Evolutionary conservation across 2,797 vertebrate genomes (phyloP).

Genomic region (Arrhamphus sclerolepis): DNA sequence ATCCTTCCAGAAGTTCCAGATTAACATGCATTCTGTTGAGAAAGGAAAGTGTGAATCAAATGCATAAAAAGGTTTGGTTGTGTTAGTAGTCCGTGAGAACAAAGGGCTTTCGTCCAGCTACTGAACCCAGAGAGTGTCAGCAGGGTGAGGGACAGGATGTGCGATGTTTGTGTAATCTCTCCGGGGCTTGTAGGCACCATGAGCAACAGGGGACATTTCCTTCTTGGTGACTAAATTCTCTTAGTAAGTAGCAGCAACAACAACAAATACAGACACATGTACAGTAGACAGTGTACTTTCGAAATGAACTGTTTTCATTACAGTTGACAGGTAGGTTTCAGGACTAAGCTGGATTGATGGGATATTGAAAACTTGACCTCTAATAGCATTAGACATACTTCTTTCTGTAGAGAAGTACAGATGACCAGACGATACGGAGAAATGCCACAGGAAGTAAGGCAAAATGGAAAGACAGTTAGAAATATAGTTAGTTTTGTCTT

Average conservation of each 20-base stretch:
- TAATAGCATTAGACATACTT: too few relatives aligned
- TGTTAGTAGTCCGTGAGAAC: conserved; percentile 47
- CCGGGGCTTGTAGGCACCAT: conserved; percentile 23
- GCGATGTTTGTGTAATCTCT: conserved; percentile 21
- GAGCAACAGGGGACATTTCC: conserved; percentile 1
- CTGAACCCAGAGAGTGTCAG: conserved; percentile 29
- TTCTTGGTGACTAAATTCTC: conserved; percentile 21
- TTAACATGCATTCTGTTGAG: conserved; percentile 20
- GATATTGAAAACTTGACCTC: too few relatives aligned
- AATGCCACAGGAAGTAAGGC: too few relatives aligned
- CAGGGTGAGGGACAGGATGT: conserved; percentile 48
- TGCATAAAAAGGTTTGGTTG: conserved; percentile 43
- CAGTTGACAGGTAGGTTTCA: too few relatives aligned
- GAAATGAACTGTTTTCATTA: too few relatives aligned
- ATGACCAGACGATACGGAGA: too few relatives aligned
- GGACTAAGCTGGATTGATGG: too few relatives aligned
- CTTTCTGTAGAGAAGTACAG: too few relatives aligned
- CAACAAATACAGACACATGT: background rate
- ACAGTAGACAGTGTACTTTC: background rate
- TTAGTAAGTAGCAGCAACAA: conserved; percentile 10
- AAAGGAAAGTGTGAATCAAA: conserved; percentile 32
- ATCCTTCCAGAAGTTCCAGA: conserved; percentile 5
- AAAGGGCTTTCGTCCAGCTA: conserved; percentile 27
- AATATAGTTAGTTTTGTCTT: too few relatives aligned
- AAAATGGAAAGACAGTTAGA: too few relatives aligned